A percentile compares a stretch with the other conserved stretches of the same genome.
Evolutionary conservation across 1,140 invertebrate species (phyloP).

Genomic region (Lepidotrigona ventralis): DNA sequence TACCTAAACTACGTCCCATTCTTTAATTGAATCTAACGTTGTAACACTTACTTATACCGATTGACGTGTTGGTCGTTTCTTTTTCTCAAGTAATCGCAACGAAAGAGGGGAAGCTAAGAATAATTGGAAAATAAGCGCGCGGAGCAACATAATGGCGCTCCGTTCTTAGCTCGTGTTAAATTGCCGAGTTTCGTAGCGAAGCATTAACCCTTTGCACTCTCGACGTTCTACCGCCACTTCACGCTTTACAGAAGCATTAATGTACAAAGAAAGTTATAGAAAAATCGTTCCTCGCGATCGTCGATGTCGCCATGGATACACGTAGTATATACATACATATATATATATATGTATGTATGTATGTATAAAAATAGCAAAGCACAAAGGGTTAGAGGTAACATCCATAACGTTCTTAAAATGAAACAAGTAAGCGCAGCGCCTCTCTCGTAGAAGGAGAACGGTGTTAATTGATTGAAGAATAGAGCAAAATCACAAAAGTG

Average conservation of each 20-base stretch:
- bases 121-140: slow-evolving; percentile 7
- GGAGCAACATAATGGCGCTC: neutral
- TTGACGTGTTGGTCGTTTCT: neutral
- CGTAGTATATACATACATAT: neutral
- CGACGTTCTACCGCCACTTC: neutral
- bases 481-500: slow-evolving; percentile 16
- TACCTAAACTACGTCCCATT: neutral
- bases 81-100: neutral
- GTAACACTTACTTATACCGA: slow-evolving; percentile 16
- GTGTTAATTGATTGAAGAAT: slow-evolving; percentile 47
- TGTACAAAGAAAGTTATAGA: neutral
- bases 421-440: slow-evolving; percentile 33
- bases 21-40: neutral
- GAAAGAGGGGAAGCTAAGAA: neutral
- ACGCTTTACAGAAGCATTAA: neutral
- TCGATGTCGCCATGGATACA: too few relatives aligned
- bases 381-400: slow-evolving; percentile 47
- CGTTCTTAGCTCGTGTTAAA: slow-evolving; percentile 23
- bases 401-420: slow-evolving; percentile 1
- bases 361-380: neutral
- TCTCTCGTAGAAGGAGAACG: neutral
- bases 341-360: neutral
- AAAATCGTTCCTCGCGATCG: neutral
- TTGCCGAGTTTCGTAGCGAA: slow-evolving; percentile 2
- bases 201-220: slow-evolving; percentile 41